phyloP scores from a whole-genome alignment of 1,140 invertebrate species.

The Drosophila lowei region DNA sequence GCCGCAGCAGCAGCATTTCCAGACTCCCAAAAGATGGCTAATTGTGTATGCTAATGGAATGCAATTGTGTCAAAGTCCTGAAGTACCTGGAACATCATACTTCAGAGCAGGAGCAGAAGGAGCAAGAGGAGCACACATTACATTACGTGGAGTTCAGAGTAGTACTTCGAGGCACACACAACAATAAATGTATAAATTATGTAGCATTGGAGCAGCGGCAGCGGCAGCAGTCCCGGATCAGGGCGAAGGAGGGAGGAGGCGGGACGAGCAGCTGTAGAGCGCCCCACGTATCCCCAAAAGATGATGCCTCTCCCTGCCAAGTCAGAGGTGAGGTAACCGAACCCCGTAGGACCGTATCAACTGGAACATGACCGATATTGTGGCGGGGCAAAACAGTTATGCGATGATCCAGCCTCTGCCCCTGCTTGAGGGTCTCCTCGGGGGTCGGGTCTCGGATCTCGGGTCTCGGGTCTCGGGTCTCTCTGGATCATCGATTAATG shows the following conservation, averaged over 20 bases:
- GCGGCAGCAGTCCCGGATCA: slow-evolving; percentile 11
- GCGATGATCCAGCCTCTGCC: slow-evolving; percentile 11
- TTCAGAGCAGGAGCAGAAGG: slow-evolving; percentile 3
- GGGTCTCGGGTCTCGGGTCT: neutral
- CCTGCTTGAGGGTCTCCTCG: neutral
- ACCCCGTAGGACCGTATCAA: slow-evolving; percentile 57
- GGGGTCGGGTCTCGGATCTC: neutral
- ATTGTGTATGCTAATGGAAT: slow-evolving; percentile 81
- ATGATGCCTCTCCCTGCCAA: slow-evolving; percentile 52
- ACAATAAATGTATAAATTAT: slow-evolving; percentile 78
- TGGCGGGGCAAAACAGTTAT: slow-evolving; percentile 68
- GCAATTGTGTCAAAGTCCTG: slow-evolving; percentile 78
- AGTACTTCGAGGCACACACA: slow-evolving; percentile 54
- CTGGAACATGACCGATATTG: slow-evolving; percentile 81
- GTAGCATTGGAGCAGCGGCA: slow-evolving; percentile 51
- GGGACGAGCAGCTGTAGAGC: slow-evolving; percentile 1
- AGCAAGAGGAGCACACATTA: slow-evolving; percentile 8
- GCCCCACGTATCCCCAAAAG: slow-evolving; percentile 29
- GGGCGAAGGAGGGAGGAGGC: too few species aligned
- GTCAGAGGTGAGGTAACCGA: slow-evolving; percentile 65
- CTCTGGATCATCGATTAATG: slow-evolving; percentile 76
- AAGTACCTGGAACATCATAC: slow-evolving; percentile 60
- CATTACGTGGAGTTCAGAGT: slow-evolving; percentile 70
- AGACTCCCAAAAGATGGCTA: slow-evolving; percentile 52
- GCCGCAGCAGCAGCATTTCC: slow-evolving; percentile 22